Percentiles rank a stretch among this genome's conserved stretches.
These are phyloP conservation scores for Calameuta pallipes DNA, from an alignment of 2,888 invertebrate genomes.

Conservation along the genomic window DNA sequence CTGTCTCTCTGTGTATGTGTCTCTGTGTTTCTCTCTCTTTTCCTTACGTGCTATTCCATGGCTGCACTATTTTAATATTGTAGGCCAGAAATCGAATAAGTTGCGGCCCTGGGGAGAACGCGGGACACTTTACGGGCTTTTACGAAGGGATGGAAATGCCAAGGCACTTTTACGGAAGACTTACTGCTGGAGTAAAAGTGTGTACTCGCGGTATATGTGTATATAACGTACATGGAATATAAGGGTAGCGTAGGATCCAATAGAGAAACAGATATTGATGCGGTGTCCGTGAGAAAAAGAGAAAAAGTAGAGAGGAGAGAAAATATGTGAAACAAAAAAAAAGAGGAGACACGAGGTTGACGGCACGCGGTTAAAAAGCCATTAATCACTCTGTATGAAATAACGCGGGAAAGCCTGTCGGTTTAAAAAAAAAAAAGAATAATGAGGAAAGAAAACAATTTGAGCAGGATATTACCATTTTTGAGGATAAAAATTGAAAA, in stretches of 20 bases:
- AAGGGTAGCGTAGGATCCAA: slow-evolving; percentile 31
- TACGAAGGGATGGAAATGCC: background rate
- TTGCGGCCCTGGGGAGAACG: slow-evolving; percentile 6
- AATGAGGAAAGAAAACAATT: background rate
- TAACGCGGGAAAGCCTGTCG: background rate
- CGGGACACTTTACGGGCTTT: slow-evolving; percentile 11
- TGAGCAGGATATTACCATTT: background rate
- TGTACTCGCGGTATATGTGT: background rate
- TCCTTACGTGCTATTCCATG: slow-evolving; percentile 13
- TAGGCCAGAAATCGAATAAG: slow-evolving; percentile 34
- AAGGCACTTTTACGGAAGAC: background rate
- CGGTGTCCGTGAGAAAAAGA: background rate
- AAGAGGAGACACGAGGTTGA: slow-evolving; percentile 8
- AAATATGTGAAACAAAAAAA: background rate
- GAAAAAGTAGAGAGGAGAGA: background rate
- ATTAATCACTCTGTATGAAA: background rate
- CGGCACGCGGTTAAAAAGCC: background rate
- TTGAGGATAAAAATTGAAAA: too few species aligned
- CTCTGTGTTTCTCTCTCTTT: slow-evolving; percentile 12
- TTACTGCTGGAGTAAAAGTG: slow-evolving; percentile 16
- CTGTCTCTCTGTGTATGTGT: background rate
- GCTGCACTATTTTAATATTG: slow-evolving; percentile 33
- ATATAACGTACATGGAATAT: background rate
- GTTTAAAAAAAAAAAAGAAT: background rate
- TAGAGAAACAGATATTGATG: background rate